Evolutionary conservation across 2,888 invertebrate species (phyloP), one percentile per base, ranked within the genome.

Genomic region (Oxyteleia sp.): DNA sequence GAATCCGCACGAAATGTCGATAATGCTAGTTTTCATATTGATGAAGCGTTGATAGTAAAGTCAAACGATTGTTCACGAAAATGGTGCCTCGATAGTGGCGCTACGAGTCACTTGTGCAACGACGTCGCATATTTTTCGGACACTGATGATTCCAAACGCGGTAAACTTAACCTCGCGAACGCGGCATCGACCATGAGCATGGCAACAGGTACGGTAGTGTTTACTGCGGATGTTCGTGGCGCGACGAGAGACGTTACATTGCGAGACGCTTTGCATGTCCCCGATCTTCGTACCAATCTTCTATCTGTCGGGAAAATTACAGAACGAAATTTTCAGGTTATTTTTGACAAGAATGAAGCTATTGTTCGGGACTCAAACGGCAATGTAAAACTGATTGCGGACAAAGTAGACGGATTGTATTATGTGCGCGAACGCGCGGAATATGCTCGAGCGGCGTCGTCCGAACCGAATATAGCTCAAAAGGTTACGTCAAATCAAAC

Each of bases 41-140:
- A 5, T 5, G 43, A 59, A 26, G 20, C 41, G 13, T 13, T 41
- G 15, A 5, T 7, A 3, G 15, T 11, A 0, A 11, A 18, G 11
- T 23, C 43, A 18, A 47, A n/a, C 16, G 45, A 45, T 32, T 10
- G 10, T 18, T 13, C 43, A 8, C 16, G 10, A 18, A 11, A 7
- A 18, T 59, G 43, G 59, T 59, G 59, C 10, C 59, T 57, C 3
- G 57, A 57, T 10, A 32, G 32, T 10, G 32, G 32, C 10, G 32
- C 32, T 20, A 57, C 57, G 4, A 20, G 13, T n/a, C 59, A 59
- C n/a, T 47, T 47, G 2, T 47, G 18, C 10, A 10, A 4, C 20
- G 47, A 47, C 8, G 13, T 15, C 10, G 3, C 20, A 11, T 7
- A 20, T 8, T 43, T 43, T 10, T 8, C 43, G 15, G 15, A 13